Conservation (phyloP, 2,888 invertebrate species). For the Invenusta paracnida region DNA sequence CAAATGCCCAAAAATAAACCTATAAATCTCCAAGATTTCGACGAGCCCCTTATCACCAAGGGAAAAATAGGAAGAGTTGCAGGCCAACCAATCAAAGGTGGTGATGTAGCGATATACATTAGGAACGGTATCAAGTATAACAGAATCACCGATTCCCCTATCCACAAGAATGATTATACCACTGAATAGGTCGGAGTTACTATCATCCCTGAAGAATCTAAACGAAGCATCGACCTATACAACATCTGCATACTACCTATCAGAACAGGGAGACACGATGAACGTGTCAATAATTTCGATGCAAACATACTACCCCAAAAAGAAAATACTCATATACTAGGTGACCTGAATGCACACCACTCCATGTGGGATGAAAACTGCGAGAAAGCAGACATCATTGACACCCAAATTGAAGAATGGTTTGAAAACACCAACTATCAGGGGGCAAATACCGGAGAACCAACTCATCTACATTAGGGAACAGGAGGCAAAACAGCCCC, state of each 20-base stretch:
- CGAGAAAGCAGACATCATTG: neutral
- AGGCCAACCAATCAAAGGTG: neutral
- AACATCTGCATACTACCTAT: constrained; percentile 16
- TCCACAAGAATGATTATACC: neutral
- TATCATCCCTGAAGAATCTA: neutral
- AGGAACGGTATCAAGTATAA: neutral
- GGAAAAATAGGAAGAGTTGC: neutral
- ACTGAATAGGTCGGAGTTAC: neutral
- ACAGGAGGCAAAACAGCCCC: neutral
- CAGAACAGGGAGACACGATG: neutral
- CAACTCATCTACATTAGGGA: constrained; percentile 2
- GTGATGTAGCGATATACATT: neutral
- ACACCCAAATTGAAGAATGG: neutral
- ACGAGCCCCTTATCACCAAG: neutral
- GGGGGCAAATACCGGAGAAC: neutral
- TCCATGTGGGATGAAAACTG: constrained; percentile 18
- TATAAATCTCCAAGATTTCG: neutral
- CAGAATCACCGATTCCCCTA: neutral
- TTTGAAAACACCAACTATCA: neutral
- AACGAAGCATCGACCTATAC: neutral
- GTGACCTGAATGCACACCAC: neutral
- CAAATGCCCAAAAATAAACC: neutral
- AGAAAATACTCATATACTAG: neutral
- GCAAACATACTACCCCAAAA: neutral
- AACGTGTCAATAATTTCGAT: neutral